These are phyloP conservation scores for Anguilla rostrata DNA, from an alignment of 2,113 vertebrate genomes.

Conservation along the genomic window DNA sequence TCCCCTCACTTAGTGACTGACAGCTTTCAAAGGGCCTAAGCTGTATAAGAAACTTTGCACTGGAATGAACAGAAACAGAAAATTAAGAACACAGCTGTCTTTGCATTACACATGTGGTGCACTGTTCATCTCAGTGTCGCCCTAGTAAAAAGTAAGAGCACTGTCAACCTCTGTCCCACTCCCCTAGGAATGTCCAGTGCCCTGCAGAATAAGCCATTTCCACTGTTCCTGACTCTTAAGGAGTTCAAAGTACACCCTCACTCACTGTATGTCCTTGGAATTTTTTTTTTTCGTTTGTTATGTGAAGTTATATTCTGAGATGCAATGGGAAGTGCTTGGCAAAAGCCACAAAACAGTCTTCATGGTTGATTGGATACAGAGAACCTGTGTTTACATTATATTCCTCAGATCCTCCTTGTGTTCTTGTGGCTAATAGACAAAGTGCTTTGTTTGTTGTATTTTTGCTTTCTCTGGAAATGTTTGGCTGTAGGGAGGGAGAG, in stretches of 20 bases:
- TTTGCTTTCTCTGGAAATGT: neutral
- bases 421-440: neutral
- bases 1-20: neutral
- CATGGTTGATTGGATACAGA: neutral
- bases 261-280: neutral
- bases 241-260: neutral
- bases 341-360: neutral
- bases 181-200: neutral
- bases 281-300: neutral
- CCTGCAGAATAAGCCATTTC: neutral
- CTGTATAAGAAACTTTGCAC: too few relatives aligned
- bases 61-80: neutral
- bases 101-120: neutral
- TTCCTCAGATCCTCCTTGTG: neutral
- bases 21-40: neutral
- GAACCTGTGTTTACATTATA: neutral
- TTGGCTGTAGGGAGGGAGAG: neutral
- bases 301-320: neutral
- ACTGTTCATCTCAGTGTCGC: neutral
- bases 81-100: neutral
- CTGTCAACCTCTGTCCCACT: neutral
- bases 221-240: neutral
- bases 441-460: neutral
- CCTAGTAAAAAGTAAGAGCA: neutral
- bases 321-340: neutral